phyloP scores from a whole-genome alignment of 2,113 vertebrate species.

The Dicaeum eximium region DNA sequence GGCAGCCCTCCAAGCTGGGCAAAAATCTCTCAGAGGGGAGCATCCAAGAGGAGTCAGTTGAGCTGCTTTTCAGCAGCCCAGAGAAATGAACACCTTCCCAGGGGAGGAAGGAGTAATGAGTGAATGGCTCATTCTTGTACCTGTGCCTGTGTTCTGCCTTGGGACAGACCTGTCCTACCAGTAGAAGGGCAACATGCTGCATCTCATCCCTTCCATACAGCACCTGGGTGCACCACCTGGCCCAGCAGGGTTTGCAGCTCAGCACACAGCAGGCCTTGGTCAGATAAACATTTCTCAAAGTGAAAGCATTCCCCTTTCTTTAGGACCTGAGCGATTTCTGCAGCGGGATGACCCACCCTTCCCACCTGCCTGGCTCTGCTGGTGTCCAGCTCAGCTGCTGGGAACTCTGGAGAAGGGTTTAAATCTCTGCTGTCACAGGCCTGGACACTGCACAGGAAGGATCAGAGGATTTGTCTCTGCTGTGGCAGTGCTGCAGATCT shows the following conservation, averaged over 20 bases:
- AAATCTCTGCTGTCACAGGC: background rate
- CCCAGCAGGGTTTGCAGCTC: fast-evolving
- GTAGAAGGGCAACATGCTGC: background rate
- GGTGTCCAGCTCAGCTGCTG: background rate
- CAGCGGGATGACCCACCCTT: fast-evolving
- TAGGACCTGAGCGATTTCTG: background rate
- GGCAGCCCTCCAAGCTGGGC: background rate
- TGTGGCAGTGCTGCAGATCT: background rate
- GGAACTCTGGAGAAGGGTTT: background rate
- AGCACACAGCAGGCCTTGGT: background rate
- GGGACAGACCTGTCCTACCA: background rate
- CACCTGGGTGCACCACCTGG: background rate
- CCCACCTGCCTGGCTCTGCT: background rate
- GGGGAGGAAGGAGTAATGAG: background rate
- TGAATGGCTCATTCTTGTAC: background rate
- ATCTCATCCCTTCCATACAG: fast-evolving
- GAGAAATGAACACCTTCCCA: background rate
- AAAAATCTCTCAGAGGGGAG: background rate
- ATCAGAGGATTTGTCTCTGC: background rate
- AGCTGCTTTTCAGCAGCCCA: background rate
- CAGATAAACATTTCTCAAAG: background rate
- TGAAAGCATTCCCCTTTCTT: background rate
- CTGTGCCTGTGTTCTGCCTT: background rate
- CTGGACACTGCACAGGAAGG: background rate
- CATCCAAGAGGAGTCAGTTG: background rate